These are phyloP conservation scores for Aleiodes alternator DNA, from an alignment of 2,888 invertebrate genomes.

Conservation along the genomic window DNA sequence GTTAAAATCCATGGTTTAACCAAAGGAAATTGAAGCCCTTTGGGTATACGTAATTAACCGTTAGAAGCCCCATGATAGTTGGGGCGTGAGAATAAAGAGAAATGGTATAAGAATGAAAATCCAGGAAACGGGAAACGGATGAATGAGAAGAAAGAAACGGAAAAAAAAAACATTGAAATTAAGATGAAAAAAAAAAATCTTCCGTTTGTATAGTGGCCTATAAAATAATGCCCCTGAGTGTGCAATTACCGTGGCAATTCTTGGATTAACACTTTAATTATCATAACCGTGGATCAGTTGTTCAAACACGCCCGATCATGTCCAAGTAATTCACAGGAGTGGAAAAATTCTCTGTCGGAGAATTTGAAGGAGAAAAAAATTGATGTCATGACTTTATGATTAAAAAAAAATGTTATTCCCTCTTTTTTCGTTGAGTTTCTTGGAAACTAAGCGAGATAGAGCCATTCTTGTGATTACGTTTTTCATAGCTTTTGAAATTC, in stretches of 20 bases:
- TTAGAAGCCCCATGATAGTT: constrained; percentile 24
- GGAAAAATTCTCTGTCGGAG: background rate
- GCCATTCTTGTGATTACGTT: no score
- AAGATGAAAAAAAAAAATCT: constrained; percentile 5
- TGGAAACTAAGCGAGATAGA: no score
- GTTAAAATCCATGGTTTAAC: background rate
- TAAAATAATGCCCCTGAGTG: constrained; percentile 6
- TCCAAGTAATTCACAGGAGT: no score
- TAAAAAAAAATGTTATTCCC: background rate
- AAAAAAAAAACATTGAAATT: constrained; percentile 13
- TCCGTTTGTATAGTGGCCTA: constrained; percentile 20
- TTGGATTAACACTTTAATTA: constrained; percentile 33
- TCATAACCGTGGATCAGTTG: constrained; percentile 8
- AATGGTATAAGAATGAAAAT: constrained; percentile 30
- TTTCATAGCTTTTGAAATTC: no score
- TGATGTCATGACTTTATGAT: background rate
- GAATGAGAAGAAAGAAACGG: constrained; percentile 30
- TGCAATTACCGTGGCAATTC: constrained; percentile 24
- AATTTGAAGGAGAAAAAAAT: constrained; percentile 6
- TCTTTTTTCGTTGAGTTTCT: no score
- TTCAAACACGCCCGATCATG: constrained; percentile 4
- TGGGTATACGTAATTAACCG: constrained; percentile 1
- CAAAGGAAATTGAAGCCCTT: constrained; percentile 25
- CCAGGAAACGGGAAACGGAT: constrained; percentile 39
- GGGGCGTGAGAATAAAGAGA: constrained; percentile 35